These are phyloP conservation scores for Cylindroiulus punctatus DNA, from an alignment of 2,888 invertebrate genomes.

Conservation along the genomic window DNA sequence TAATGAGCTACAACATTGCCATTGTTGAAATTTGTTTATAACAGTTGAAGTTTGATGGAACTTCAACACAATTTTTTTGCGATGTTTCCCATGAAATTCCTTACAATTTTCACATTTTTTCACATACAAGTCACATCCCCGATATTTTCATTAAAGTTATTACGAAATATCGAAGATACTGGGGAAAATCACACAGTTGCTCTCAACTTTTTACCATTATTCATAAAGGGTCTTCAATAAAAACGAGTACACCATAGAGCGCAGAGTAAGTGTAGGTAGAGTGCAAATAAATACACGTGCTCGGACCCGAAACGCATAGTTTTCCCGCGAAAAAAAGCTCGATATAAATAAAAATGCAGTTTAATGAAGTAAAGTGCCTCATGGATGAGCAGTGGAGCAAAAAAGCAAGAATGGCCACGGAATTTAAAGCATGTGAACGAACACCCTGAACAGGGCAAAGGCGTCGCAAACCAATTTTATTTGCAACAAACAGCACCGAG, in stretches of 20 bases:
- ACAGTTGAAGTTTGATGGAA: too few relatives aligned
- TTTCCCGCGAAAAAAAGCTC: background rate
- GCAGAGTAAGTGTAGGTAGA: background rate
- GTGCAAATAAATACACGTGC: background rate
- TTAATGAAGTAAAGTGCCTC: slow-evolving; percentile 44
- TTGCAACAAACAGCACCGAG: slow-evolving; percentile 14
- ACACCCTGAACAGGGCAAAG: background rate
- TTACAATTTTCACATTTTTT: too few relatives aligned
- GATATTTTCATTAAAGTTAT: too few relatives aligned
- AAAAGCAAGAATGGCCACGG: slow-evolving; percentile 40
- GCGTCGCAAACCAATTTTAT: background rate
- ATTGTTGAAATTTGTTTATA: too few relatives aligned
- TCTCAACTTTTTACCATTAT: background rate
- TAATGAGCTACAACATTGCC: too few relatives aligned
- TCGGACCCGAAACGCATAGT: background rate
- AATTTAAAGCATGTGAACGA: slow-evolving; percentile 35
- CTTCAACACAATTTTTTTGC: too few relatives aligned
- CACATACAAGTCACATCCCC: too few relatives aligned
- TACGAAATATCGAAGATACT: too few relatives aligned
- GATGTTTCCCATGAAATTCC: too few relatives aligned
- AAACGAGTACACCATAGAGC: background rate
- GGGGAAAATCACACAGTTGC: too few relatives aligned
- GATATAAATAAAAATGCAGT: slow-evolving; percentile 33
- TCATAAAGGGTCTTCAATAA: background rate
- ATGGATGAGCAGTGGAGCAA: slow-evolving; percentile 31